These are phyloP conservation scores for Diloba caeruleocephala DNA, from an alignment of 2,888 invertebrate species.

Conservation along the genomic window DNA sequence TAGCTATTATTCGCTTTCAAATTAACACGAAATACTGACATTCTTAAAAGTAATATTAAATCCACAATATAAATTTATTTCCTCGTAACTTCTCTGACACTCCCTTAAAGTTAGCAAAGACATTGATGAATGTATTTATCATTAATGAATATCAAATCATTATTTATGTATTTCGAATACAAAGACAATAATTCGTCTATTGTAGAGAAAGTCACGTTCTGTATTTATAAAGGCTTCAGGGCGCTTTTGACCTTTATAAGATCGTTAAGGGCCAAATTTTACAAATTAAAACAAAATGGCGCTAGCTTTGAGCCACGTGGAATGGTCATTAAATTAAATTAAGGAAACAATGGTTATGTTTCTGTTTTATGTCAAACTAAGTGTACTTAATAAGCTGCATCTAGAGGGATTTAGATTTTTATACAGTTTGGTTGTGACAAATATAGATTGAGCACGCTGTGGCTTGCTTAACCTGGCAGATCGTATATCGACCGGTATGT, in stretches of 20 bases:
- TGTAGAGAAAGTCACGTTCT: slow-evolving; percentile 11
- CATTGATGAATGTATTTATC: slow-evolving; percentile 6
- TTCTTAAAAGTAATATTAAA: slow-evolving; percentile 26
- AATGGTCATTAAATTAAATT: slow-evolving; percentile 19
- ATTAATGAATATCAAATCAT: background rate
- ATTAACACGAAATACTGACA: slow-evolving; percentile 6
- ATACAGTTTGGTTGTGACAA: too few relatives aligned
- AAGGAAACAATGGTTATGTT: background rate
- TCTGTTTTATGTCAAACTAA: too few relatives aligned
- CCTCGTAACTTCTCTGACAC: background rate
- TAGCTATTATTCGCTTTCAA: slow-evolving; percentile 25
- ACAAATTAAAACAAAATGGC: slow-evolving; percentile 18
- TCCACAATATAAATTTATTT: slow-evolving; percentile 8
- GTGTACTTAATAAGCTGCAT: too few relatives aligned
- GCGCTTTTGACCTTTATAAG: background rate
- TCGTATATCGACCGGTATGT: too few relatives aligned
- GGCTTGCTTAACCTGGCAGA: too few relatives aligned
- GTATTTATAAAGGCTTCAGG: slow-evolving; percentile 4
- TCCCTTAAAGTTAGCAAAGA: background rate
- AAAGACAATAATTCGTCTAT: slow-evolving; percentile 6
- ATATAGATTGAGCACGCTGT: too few relatives aligned
- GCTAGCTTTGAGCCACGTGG: slow-evolving; percentile 1
- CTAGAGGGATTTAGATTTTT: too few relatives aligned
- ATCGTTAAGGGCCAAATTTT: slow-evolving; percentile 20
- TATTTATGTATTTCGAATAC: background rate